phyloP scores from a whole-genome alignment of 2,113 vertebrate species.

The Calidris pygmaea region DNA sequence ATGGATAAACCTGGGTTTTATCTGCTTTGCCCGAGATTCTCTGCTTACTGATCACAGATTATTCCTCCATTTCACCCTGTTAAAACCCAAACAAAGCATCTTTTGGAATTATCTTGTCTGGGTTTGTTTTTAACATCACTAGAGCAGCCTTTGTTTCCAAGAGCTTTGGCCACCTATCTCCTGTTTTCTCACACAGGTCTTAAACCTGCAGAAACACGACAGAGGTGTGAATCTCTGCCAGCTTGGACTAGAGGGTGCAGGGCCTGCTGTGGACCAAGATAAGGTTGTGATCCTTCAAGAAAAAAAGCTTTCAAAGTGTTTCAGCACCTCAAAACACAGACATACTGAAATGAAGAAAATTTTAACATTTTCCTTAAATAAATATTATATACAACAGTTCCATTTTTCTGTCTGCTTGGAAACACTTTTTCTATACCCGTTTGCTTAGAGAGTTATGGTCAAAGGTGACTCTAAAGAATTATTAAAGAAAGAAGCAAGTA shows the following conservation, averaged over 20 bases:
- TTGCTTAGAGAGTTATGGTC: background rate
- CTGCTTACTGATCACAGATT: conserved; percentile 63
- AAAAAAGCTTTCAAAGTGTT: background rate
- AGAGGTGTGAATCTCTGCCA: background rate
- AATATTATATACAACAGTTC: background rate
- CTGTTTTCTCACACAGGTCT: background rate
- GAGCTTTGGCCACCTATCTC: background rate
- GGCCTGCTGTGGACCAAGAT: background rate
- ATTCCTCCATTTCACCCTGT: conserved; percentile 42
- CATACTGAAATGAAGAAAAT: background rate
- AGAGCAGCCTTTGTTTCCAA: background rate
- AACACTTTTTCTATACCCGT: background rate
- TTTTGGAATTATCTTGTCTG: conserved; percentile 55
- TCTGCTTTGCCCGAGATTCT: conserved; percentile 58
- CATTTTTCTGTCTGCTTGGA: background rate
- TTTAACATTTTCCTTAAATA: background rate
- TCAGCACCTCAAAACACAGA: background rate
- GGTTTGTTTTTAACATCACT: conserved; percentile 1
- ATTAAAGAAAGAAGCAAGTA: background rate
- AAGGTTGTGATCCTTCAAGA: background rate
- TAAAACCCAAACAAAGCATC: conserved; percentile 59
- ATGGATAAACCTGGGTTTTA: conserved; percentile 56
- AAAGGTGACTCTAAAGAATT: background rate
- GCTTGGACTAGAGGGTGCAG: background rate
- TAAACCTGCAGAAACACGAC: background rate